Evolutionary conservation across 2,888 invertebrate genomes (phyloP), one percentile per base, ranked within the genome.

Genomic region (Cybosia mesomella): DNA sequence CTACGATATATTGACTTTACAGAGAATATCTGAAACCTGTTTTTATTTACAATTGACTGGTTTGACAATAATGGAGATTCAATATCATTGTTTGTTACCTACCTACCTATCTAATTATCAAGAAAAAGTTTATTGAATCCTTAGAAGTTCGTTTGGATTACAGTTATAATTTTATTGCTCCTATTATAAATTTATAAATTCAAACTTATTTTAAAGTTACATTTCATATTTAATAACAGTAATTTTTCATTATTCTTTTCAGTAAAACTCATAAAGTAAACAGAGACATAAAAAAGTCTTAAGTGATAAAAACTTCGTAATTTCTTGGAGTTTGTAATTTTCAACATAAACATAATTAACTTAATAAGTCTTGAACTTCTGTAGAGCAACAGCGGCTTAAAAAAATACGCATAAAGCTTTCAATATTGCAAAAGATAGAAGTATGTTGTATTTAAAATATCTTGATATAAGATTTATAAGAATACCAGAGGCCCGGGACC

Each of bases 291-390:
- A 49, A 58, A 57, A 58, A 54, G 24, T 59, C 24, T 43, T 34
- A 57, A 70, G 59, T 66, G 18, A 67, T 64, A 67, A 70, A 70
- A 70, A 67, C 70, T 70, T 67, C 15, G 36, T 61, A 60, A 70
- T 64, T 59, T 59, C 49, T 64, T 43, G 3, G 18, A 62, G 43
- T 60, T 66, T n/a, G 13, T 54, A 60, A 60, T 60, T 69, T 66
- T 57, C 34, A 24, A 54, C 24, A 53, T 22, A 18, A 28, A 69
- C 66, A 58, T 13, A 24, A 65, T 24, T 39, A 59, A 39, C 39
- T 39, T 39, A 24, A 39, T 18, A 24, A 59, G 18, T 18, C 24
- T 59, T 59, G 22, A 59, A 59, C 18, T 59, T 3, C 39, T 59
- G 36, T 5, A 39, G 24, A 24, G 5, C 39, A 59, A 39, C 36